Evolutionary conservation across 1,140 invertebrate species (phyloP), one percentile per base, ranked within the genome.

Genomic region (Epicauta chinensis): DNA sequence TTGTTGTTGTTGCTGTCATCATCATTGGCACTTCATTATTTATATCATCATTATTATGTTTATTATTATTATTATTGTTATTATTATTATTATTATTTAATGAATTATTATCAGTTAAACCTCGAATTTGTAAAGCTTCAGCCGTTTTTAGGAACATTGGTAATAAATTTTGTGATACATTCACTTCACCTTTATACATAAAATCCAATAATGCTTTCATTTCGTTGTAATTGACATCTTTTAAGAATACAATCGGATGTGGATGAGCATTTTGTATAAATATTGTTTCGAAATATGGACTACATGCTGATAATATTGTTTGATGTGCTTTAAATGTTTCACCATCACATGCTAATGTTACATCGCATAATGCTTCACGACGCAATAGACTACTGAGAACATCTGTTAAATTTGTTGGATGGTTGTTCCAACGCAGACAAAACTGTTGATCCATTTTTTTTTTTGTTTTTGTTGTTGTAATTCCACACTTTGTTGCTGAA

Each of bases 371-470:
- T 61, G 85, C 84, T 75, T 91, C 88, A 71, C 89, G 78, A 72
- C 89, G 84, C 63, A 92, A 76, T 67, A 92, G 78, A 62, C 86
- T 89, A 69, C 85, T 88, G 64, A 92, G 78, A 65, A 92, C 89
- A 75, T 89, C 87, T 64, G 88, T 91, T 71, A 93, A 77, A 76
- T 92, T 92, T 71, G 79, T 83, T 68, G 86, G 88, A 78, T 93
- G 90, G 77, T 93, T 93, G 80, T 92, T 92, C 91, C 91, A 94
- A 72, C 89, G 84, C 69, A 94, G 82, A 76, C 89, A 92, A 78
- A 91, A 94, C 80, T 93, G 89, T 81, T 92, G 90, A 79, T 91
- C 88, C 86, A 90, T 89, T 76, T 77, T 83, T 75, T 58, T 55
- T 58, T 58, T 59, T 65, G 57, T 39, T 15, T 13, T 11, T n/a